phyloP scores from a whole-genome alignment of 2,113 vertebrate species.

The Atlantisia rogersi region DNA sequence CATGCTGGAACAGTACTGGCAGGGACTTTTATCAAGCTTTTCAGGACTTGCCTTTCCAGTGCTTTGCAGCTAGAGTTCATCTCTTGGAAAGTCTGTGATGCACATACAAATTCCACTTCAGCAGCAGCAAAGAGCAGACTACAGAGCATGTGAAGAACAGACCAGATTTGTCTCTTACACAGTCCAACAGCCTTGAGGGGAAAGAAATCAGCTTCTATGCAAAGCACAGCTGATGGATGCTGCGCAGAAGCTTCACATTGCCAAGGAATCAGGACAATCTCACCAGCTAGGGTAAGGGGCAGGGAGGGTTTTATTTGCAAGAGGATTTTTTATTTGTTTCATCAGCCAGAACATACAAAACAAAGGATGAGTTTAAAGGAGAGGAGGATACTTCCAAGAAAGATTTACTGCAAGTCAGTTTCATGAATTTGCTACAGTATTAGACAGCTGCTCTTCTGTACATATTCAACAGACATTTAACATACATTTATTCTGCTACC shows the following conservation, averaged over 20 bases:
- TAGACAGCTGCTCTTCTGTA: background rate
- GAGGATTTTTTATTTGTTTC: background rate
- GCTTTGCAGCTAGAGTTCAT: background rate
- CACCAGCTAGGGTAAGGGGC: background rate
- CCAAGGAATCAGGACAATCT: background rate
- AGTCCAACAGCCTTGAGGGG: rapidly evolving
- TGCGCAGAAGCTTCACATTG: background rate
- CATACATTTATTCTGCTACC: background rate
- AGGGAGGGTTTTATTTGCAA: background rate
- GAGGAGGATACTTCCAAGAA: background rate
- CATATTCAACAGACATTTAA: background rate
- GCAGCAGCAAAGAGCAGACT: background rate
- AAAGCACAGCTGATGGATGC: background rate
- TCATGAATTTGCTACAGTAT: background rate
- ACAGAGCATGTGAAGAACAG: background rate
- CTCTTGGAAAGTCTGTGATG: background rate
- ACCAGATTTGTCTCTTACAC: background rate
- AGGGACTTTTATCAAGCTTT: background rate
- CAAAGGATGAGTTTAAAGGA: background rate
- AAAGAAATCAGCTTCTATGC: background rate
- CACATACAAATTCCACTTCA: background rate
- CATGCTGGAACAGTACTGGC: background rate
- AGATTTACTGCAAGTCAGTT: background rate
- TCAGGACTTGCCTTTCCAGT: background rate
- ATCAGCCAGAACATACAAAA: background rate